phyloP scores from a whole-genome alignment of 2,888 invertebrate genomes.

The Tenthredo mesomela region DNA sequence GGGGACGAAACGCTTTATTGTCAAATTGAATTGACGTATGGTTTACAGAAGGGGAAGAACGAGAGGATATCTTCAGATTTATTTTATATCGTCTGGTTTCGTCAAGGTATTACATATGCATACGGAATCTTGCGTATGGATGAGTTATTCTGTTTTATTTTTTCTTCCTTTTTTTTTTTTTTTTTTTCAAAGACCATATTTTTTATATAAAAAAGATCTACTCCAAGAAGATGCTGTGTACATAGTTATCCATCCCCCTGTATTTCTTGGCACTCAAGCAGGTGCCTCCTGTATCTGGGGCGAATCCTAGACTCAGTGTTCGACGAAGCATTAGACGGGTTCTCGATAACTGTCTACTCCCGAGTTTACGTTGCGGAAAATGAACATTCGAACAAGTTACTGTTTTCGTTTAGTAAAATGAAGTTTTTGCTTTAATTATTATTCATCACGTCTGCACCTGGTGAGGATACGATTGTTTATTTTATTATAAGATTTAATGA shows the following conservation, averaged over 20 bases:
- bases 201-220: not conserved
- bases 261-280: conserved; percentile 28
- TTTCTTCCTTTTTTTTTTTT: not conserved
- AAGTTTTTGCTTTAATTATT: conserved; percentile 13
- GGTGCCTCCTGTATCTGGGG: not conserved
- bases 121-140: not conserved
- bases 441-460: not conserved
- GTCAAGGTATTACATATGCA: not conserved
- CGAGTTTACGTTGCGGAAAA: not conserved
- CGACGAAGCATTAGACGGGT: conserved; percentile 9
- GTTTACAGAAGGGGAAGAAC: not conserved
- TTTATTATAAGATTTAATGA: not conserved
- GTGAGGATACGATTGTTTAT: not conserved
- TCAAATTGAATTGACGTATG: conserved; percentile 4
- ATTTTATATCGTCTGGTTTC: not conserved
- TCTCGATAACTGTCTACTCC: not conserved
- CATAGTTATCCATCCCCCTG: conserved; percentile 1
- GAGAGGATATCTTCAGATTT: not conserved
- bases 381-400: not conserved
- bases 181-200: not conserved
- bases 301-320: not conserved
- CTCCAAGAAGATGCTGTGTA: not conserved
- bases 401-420: not conserved
- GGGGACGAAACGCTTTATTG: not conserved
- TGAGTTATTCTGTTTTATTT: too few relatives aligned